Evolutionary conservation across 2,113 vertebrate genomes (phyloP).

Genomic region (Myiozetetes cayanensis): DNA sequence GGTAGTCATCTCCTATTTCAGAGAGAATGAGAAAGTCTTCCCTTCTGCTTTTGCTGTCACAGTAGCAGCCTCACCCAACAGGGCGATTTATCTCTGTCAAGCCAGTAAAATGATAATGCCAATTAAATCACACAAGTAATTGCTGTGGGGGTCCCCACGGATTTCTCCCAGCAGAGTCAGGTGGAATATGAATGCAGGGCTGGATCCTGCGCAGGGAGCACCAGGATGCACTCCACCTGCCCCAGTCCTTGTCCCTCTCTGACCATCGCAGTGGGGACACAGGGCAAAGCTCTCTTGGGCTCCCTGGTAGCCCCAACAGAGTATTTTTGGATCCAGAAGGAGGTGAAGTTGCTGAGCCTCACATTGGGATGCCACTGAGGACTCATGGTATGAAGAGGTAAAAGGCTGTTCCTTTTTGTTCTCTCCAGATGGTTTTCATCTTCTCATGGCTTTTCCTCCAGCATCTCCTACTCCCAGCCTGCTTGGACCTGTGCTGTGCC

Average conservation of each 20-base stretch:
- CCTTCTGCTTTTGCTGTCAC: slow-evolving; percentile 60
- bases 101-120: slow-evolving; percentile 91
- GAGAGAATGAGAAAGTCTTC: slow-evolving; percentile 37
- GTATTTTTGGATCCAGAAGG: not conserved
- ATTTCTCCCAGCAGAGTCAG: slow-evolving; percentile 77
- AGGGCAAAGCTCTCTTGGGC: not conserved
- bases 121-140: slow-evolving; percentile 93
- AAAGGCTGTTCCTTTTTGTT: not conserved
- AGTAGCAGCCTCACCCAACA: slow-evolving; percentile 62
- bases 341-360: not conserved
- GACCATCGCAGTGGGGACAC: rapidly evolving
- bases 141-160: slow-evolving; percentile 80
- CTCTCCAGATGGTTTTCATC: not conserved
- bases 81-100: slow-evolving; percentile 92
- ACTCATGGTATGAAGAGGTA: not conserved
- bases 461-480: not conserved
- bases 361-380: not conserved
- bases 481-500: not conserved
- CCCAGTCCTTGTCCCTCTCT: not conserved
- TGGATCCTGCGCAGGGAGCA: not conserved
- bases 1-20: slow-evolving; percentile 60
- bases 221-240: rapidly evolving
- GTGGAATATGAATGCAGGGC: slow-evolving; percentile 80
- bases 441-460: not conserved
- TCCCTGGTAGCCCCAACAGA: not conserved